These are phyloP conservation scores for Eudemis profundana DNA, from an alignment of 2,888 invertebrate species.

Conservation along the genomic window DNA sequence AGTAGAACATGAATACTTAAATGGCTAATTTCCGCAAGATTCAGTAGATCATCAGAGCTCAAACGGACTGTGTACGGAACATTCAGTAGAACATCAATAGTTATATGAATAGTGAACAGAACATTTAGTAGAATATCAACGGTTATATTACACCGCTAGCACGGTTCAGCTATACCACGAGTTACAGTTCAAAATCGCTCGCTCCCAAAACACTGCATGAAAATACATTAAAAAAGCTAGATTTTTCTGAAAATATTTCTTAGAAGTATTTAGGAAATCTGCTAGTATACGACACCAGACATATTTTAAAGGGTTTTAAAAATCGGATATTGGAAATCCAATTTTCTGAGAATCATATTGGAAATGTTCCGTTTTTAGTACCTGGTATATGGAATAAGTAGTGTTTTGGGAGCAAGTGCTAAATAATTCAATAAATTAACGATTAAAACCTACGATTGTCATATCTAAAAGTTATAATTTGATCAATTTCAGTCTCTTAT, in stretches of 20 bases:
- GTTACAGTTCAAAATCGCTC: neutral
- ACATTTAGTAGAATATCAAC: neutral
- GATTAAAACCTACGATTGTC: neutral
- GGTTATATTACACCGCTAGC: neutral
- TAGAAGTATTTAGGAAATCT: conserved; percentile 29
- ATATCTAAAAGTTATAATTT: conserved; percentile 16
- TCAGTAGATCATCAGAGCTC: no score
- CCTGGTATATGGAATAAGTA: neutral
- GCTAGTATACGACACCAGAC: no score
- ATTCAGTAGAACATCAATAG: neutral
- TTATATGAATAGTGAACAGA: neutral
- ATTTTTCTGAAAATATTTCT: conserved; percentile 14
- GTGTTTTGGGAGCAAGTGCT: neutral
- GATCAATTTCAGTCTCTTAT: conserved; percentile 16
- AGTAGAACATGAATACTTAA: neutral
- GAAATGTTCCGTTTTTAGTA: neutral
- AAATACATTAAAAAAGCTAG: neutral
- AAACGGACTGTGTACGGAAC: no score
- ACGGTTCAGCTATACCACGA: neutral
- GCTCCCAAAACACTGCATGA: conserved; percentile 4
- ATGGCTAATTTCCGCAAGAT: no score
- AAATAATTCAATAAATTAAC: conserved; percentile 14
- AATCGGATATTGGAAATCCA: no score
- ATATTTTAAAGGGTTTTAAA: neutral
- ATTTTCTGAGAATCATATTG: neutral